Percentiles rank a stretch among this genome's conserved stretches.
Conservation (phyloP, 2,888 invertebrate genomes). For the Oasisia sp. region DNA sequence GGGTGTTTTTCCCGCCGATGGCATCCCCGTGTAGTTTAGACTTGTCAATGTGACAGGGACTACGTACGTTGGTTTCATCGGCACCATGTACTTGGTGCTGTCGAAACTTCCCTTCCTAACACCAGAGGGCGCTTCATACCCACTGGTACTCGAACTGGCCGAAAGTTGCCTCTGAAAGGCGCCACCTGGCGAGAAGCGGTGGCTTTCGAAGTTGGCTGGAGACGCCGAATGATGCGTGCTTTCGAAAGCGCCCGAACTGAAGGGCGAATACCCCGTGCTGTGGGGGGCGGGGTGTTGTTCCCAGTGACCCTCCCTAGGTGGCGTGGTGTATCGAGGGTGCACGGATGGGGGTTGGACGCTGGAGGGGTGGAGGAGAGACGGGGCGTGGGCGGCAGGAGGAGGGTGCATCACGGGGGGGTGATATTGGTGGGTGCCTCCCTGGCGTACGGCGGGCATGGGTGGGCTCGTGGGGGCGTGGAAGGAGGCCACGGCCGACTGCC, state of each 20-base stretch:
- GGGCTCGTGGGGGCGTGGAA: not conserved
- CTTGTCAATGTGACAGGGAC: not conserved
- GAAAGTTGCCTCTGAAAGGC: conserved; percentile 17
- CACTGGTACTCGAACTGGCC: not conserved
- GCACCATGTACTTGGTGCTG: conserved; percentile 4
- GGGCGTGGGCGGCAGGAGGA: not conserved
- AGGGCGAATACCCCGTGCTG: not conserved
- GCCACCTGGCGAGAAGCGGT: not conserved
- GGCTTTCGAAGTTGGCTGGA: not conserved
- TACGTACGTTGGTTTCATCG: not conserved
- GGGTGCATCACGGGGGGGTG: not conserved
- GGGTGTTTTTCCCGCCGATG: not conserved
- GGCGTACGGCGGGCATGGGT: not conserved
- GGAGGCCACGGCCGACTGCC: not conserved
- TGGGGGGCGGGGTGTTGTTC: not conserved
- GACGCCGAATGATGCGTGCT: not conserved
- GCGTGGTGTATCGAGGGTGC: not conserved
- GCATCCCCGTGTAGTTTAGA: not conserved
- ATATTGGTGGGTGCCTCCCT: not conserved
- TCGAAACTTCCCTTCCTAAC: not conserved
- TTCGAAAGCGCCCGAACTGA: not conserved
- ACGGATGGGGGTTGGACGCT: not conserved
- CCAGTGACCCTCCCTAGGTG: not conserved
- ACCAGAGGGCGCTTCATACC: conserved; percentile 1
- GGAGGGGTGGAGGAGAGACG: not conserved